Evolutionary conservation across 2,888 invertebrate species (phyloP).

Genomic region (Nudaria mundana): DNA sequence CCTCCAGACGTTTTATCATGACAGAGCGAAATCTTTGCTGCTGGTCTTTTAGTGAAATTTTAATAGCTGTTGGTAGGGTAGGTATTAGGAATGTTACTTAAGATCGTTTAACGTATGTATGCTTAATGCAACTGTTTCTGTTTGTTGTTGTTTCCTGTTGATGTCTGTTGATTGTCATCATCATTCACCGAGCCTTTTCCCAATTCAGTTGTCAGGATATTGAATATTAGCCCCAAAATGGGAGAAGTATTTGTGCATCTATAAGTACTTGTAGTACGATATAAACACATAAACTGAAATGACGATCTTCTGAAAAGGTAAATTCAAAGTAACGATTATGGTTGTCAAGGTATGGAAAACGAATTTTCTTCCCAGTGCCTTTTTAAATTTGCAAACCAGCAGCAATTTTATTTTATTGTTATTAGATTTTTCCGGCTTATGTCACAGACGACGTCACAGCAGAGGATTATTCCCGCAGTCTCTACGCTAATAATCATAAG

Average conservation of each 20-base stretch:
- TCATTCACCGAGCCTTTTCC: too few species aligned
- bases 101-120: too few species aligned
- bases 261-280: too few species aligned
- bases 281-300: conserved; percentile 53
- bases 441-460: conserved; percentile 74
- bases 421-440: conserved; percentile 81
- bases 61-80: conserved; percentile 73
- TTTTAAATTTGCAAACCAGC: conserved; percentile 78
- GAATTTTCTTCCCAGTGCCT: conserved; percentile 75
- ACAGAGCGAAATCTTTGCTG: conserved; percentile 50
- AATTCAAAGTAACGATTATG: conserved; percentile 78
- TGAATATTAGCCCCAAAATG: too few species aligned
- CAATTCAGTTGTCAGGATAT: too few species aligned
- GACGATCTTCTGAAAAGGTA: conserved; percentile 58
- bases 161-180: too few species aligned
- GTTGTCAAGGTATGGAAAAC: conserved; percentile 72
- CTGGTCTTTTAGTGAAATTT: conserved; percentile 71
- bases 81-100: too few species aligned
- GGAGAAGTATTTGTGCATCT: too few species aligned
- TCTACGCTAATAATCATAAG: conserved; percentile 80
- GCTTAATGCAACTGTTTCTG: too few species aligned
- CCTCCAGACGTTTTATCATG: conserved; percentile 61
- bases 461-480: conserved; percentile 78
- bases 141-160: too few species aligned
- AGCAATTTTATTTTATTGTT: conserved; percentile 81